Evolutionary conservation across 1,140 invertebrate genomes (phyloP), one percentile per base, ranked within the genome.

Genomic region (Cataglyphis hispanica): DNA sequence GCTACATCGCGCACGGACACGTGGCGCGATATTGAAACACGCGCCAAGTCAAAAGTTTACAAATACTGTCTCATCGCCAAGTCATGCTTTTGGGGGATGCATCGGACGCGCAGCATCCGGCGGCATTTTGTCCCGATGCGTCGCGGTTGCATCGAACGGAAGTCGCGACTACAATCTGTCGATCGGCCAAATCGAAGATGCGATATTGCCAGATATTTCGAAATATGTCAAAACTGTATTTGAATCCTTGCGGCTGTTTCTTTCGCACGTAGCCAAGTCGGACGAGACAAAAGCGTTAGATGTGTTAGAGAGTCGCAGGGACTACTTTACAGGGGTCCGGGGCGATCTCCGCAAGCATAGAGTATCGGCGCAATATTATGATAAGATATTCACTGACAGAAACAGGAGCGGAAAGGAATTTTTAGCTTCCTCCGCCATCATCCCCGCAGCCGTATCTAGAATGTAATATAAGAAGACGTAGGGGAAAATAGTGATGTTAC

Each of bases 311-410:
- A 58, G 22, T 34, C 19, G 2, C 84, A 27, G 31, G 63, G 27
- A 75, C 25, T 19, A 27, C n/a, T 70, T 37, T 16, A 43, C 2
- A 34, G 1, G n/a, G 43, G n/a, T 80, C 56, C 58, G 78, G 25
- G 40, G 70, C 50, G 74, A 83, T 70, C 75, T 86, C 56, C 85
- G 46, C 58, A 76, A 88, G 83, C 85, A 50, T 16, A 61, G 63
- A 72, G 53, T 72, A 58, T 22, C 61, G 60, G 11, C 46, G 4
- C 46, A 67, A 87, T 91, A 93, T 93, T 93, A 92, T 92, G 92
- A 93, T 93, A 93, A 93, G 91, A 93, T 93, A 93, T 93, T 92
- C 92, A 91, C 92, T 91, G 92, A 90, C 87, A 92, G 92, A 92
- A 93, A 93, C 89, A 92, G 91, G 80, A 86, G 83, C 78, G 56